Evolutionary conservation across 1,140 invertebrate species (phyloP).

Genomic region (Halictus rubicundus): DNA sequence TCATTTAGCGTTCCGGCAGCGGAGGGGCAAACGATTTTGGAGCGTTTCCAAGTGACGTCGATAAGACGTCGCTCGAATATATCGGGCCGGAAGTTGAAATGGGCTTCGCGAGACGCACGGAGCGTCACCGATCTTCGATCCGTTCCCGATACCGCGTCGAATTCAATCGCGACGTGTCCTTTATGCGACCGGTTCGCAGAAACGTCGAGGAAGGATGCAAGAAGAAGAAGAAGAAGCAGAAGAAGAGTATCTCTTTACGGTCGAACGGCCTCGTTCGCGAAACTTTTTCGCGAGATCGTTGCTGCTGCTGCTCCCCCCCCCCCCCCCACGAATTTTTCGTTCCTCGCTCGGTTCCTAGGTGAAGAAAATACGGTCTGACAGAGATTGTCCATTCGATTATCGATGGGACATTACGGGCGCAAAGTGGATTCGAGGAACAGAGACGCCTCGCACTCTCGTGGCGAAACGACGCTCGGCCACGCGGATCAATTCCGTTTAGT

Average conservation of each 20-base stretch:
- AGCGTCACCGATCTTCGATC: slow-evolving; percentile 3
- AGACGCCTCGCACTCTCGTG: neutral
- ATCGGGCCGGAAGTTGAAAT: neutral
- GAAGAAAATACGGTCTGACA: too few relatives aligned
- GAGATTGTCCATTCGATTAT: neutral
- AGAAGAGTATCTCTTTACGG: slow-evolving; percentile 26
- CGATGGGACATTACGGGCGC: neutral
- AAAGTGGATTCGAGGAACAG: neutral
- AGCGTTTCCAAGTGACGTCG: neutral
- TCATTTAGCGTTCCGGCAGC: neutral
- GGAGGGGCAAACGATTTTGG: slow-evolving; percentile 5
- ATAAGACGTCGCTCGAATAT: slow-evolving; percentile 3
- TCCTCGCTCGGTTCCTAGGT: too few relatives aligned
- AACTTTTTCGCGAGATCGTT: neutral
- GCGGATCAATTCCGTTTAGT: slow-evolving; percentile 23
- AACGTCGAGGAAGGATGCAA: neutral
- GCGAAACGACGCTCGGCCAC: neutral
- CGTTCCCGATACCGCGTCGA: neutral
- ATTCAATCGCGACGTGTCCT: neutral
- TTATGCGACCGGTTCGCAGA: neutral
- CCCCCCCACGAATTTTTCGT: neutral
- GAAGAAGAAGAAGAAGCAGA: too few relatives aligned
- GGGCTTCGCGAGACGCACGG: neutral
- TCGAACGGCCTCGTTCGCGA: neutral
- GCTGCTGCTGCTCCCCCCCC: too few relatives aligned